Base-by-base conservation (phyloP, 2,888 invertebrate genomes). In the Eupithecia vulgata region DNA sequence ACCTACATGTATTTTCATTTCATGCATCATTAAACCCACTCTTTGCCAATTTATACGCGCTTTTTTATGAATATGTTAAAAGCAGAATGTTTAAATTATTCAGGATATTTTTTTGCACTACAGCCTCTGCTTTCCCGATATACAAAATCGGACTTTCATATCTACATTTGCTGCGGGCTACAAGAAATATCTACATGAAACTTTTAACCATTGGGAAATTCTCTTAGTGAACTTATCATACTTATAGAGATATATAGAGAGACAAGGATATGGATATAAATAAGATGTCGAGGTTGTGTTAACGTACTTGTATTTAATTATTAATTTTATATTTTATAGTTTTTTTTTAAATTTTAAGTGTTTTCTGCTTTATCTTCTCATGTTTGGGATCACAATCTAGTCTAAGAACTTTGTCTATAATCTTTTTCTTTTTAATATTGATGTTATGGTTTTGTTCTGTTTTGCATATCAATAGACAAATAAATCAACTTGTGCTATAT, bases 61-160 rank as follows among this genome's bases (percentile, higher is more conserved):
- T 35, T n/a, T 45, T 62, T 64, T 35, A 10, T 35, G 37, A 64
- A 64, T 64, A 64, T 64, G 62, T 64, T 64, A 64, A 64, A 64
- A 35, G 37, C 15, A 35, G 17, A n/a, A 17, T 25, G 57, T 25
- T 59, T 59, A 35, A 62, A 62, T 64, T 64, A 64, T 64, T 64
- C 62, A 64, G 37, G 62, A 21, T 64, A n/a, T 64, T 64, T 64
- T 64, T 64, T 37, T 57, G 57, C 57, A 25, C 25, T 52, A 52
- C 52, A 10, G 48, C n/a, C 48, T 52, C n/a, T 21, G 57, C 57
- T 57, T 57, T 57, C 13, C 25, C 57, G 62, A 5, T 61, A 13
- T 61, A 17, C 61, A 34, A 17, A 61, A 61, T 61, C 61, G 15
- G 15, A 17, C 30, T 17, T 61, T 61, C 34, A 34, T 30, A 30